Evolutionary conservation across 2,797 vertebrate species (phyloP).

Genomic region (Graptemys geographica): DNA sequence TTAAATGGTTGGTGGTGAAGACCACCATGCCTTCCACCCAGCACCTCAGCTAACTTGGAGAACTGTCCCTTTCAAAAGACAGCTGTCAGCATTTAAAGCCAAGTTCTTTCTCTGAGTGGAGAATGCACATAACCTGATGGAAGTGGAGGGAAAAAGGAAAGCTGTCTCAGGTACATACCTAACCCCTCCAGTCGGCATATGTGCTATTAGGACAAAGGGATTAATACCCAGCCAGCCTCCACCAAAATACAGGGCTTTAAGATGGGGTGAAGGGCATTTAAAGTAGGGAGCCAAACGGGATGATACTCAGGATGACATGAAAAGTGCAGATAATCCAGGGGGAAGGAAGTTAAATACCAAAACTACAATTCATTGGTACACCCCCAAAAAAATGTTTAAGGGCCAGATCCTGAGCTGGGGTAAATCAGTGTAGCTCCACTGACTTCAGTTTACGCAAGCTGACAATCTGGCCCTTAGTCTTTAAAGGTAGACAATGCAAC

Average conservation of each 20-base stretch:
- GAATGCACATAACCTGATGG: neutral
- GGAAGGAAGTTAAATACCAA: neutral
- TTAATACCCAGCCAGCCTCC: rapidly evolving
- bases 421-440: neutral
- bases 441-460: neutral
- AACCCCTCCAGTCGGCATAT: rapidly evolving
- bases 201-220: neutral
- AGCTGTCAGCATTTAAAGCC: slow-evolving; percentile 15
- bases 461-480: neutral
- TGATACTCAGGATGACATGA: neutral
- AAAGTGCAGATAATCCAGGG: neutral
- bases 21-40: neutral
- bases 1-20: neutral
- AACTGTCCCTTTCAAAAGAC: neutral
- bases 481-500: neutral
- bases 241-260: rapidly evolving
- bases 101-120: neutral
- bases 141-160: neutral
- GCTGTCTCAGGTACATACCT: neutral
- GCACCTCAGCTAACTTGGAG: neutral
- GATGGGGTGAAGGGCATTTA: neutral
- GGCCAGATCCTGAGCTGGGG: neutral
- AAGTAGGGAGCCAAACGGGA: neutral
- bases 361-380: neutral
- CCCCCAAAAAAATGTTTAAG: neutral